Percentiles rank a stretch among this genome's conserved stretches.
Evolutionary conservation across 1,140 invertebrate species (phyloP).

Genomic region (Phenacoccus solenopsis): DNA sequence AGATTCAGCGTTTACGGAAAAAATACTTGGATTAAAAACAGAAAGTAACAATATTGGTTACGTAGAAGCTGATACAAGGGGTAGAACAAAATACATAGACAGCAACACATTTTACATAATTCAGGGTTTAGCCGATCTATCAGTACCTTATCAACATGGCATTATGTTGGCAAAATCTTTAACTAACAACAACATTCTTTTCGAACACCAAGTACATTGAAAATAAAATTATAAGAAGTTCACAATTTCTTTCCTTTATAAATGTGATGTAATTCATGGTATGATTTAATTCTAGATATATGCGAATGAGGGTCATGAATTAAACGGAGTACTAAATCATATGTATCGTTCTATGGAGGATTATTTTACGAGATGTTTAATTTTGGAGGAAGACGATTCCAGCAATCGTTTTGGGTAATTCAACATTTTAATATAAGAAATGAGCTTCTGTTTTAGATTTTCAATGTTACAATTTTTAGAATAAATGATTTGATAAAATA

Average conservation of each 20-base stretch:
- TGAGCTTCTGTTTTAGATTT: conserved; percentile 3
- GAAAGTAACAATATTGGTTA: conserved; percentile 81
- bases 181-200: conserved; percentile 70
- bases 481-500: background rate
- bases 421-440: background rate
- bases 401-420: background rate
- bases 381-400: conserved; percentile 51
- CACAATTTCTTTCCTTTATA: background rate
- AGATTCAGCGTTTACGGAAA: conserved; percentile 93
- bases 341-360: conserved; percentile 75
- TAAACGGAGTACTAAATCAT: conserved; percentile 63
- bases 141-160: conserved; percentile 83
- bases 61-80: conserved; percentile 77
- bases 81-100: conserved; percentile 68
- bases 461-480: background rate
- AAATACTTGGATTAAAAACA: conserved; percentile 70
- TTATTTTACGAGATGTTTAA: conserved; percentile 68
- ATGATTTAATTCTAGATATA: conserved; percentile 49
- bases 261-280: background rate
- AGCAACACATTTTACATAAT: conserved; percentile 66
- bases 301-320: conserved; percentile 64
- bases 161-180: conserved; percentile 76
- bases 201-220: conserved; percentile 68
- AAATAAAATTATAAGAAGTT: background rate
- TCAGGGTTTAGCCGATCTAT: conserved; percentile 79